Evolutionary conservation across 2,797 vertebrate genomes (phyloP).

Genomic region (Anabacerthia variegaticeps): DNA sequence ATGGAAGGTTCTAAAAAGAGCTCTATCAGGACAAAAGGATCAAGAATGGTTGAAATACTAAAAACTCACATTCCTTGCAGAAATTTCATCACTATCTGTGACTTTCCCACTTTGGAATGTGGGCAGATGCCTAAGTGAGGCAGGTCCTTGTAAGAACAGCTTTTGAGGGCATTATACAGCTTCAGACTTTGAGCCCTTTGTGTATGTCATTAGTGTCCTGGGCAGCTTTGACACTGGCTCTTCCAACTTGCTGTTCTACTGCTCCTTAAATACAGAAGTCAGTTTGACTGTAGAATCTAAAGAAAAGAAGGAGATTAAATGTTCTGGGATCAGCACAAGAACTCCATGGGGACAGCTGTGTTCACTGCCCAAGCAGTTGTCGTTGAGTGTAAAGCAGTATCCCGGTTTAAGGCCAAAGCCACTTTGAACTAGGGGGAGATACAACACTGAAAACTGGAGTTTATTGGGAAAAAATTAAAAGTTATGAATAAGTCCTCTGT

Average conservation of each 20-base stretch:
- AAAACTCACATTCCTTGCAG: not conserved
- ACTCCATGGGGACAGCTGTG: not conserved
- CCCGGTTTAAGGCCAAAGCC: not conserved
- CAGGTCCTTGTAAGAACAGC: not conserved
- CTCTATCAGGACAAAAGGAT: not conserved
- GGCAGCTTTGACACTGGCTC: not conserved
- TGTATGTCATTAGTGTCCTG: accelerated
- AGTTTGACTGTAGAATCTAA: not conserved
- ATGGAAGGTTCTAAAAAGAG: not conserved
- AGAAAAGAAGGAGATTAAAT: not conserved
- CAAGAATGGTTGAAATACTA: not conserved
- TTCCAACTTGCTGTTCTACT: not conserved
- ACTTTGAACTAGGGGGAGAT: not conserved
- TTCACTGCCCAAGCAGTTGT: not conserved
- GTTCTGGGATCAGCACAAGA: not conserved
- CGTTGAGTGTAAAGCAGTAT: not conserved
- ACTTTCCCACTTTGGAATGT: not conserved
- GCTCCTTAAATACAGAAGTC: not conserved
- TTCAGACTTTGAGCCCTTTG: not conserved
- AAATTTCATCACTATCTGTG: not conserved
- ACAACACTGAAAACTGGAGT: not conserved
- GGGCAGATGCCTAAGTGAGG: not conserved
- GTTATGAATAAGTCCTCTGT: not conserved
- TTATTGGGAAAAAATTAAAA: not conserved
- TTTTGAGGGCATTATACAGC: not conserved